Evolutionary conservation across 1,140 invertebrate genomes (phyloP), one percentile per base, ranked within the genome.

Genomic region (Pentalonia nigronervosa): DNA sequence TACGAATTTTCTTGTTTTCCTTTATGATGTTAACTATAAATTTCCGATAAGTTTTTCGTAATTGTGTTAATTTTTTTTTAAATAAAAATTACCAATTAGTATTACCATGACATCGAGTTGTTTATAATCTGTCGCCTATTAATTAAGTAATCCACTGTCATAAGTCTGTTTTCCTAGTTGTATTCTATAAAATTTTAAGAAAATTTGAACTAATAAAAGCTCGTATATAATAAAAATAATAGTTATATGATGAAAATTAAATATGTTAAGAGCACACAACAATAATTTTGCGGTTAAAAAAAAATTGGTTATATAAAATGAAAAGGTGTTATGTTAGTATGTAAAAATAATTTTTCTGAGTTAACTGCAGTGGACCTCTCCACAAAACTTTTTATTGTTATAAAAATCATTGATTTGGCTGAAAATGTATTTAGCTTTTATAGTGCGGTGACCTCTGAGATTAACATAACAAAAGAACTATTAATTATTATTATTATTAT

Each of bases 401-500:
- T 50, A n/a, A 88, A 88, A 48, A 50, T 48, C 86, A 30, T 88
- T 50, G 1, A 34, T 50, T 88, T 34, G 47, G 17, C 6, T 34
- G 30, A n/a, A 34, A 88, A 34, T 88, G 34, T 34, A 34, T 88
- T 88, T 34, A 50, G 47, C n/a, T 88, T 50, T 88, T 88, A 50
- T 88, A 2, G 86, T 23, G n/a, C n/a, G 86, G 30, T 48, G 47
- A n/a, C 30, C n/a, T 53, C 30, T n/a, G 87, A 53, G 87, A 89
- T 89, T 89, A 89, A 25, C 87, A 89, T 89, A 89, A 89, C 87
- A 89, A 89, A 89, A 89, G 87, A 9, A 9, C 48, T 11, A 41
- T 41, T n/a, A n/a, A 89, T 89, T 89, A 89, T n/a, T n/a, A n/a
- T n/a, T n/a, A 89, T 89, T 89, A 53, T 53, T 89, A 89, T 89